phyloP scores from a whole-genome alignment of 2,113 vertebrate species.

The Tachysurus vachellii region DNA sequence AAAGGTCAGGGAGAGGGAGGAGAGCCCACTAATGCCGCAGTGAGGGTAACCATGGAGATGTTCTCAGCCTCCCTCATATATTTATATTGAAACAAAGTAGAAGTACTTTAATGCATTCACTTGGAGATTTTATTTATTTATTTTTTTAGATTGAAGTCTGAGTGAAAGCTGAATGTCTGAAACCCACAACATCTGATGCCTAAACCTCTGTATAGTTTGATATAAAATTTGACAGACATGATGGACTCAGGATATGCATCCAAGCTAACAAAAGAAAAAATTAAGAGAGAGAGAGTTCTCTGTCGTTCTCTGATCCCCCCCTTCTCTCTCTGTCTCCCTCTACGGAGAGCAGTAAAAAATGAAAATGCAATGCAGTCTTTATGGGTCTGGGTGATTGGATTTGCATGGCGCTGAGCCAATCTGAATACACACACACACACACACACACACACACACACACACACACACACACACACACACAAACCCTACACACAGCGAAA shows the following conservation, averaged over 20 bases:
- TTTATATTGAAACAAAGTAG: constrained; percentile 41
- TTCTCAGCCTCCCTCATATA: constrained; percentile 34
- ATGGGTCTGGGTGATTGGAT: constrained; percentile 58
- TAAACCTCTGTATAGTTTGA: constrained; percentile 1
- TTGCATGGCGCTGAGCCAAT: constrained; percentile 56
- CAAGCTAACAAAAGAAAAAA: background rate
- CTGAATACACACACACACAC: constrained; percentile 42
- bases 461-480: constrained; percentile 22
- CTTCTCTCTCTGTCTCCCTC: constrained; percentile 22
- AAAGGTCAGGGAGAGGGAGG: constrained; percentile 36
- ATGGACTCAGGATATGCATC: constrained; percentile 28
- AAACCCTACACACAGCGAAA: constrained; percentile 19
- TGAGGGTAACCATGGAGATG: constrained; percentile 47
- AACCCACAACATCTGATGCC: background rate
- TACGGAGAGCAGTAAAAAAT: constrained; percentile 56
- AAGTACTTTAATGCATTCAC: constrained; percentile 23
- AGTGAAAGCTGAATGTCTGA: constrained; percentile 17
- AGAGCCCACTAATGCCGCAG: constrained; percentile 7
- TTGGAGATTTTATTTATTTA: constrained; percentile 4
- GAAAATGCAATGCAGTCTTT: constrained; percentile 58
- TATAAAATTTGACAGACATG: constrained; percentile 33
- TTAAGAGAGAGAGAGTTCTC: background rate
- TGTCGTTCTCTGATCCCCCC: constrained; percentile 9
- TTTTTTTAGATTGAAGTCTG: background rate
- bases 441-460: constrained; percentile 33